Evolutionary conservation across 64 coral and sea anemone species (phyloP), one percentile per base, ranked within the genome.

Genomic region (Pocillopora damicornis): DNA sequence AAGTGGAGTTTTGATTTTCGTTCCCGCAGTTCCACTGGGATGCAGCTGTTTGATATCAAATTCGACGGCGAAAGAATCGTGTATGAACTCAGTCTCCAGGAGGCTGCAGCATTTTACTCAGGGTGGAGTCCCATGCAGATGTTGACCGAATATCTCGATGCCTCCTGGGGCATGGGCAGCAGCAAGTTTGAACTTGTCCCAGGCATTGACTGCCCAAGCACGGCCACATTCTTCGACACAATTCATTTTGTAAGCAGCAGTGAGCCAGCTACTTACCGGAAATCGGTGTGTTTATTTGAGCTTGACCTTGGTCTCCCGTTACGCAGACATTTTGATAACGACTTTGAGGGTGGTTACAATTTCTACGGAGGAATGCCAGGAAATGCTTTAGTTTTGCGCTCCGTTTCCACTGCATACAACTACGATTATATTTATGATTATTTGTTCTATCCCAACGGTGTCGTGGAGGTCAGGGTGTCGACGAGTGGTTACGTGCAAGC

Each of bases 1-100:
- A 86, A 86, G 13, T 98, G 95, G 95, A 93, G 88, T 67, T 98
- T 98, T 86, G 88, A 98, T 51, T 98, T 98, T 83, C 77, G 95
- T 16, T 66, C 89, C 61, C 77, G 89, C 2, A 76, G 91, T 16
- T 78, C 89, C 56, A 86, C 91, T n/a, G 95, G 95, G 13, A 26
- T 90, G 14, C 95, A 98, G 42, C 22, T 98, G 62, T 93, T 93
- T 90, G 86, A 98, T 38, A 87, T 98, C 61, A 84, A 66, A 75
- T 98, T 98, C 56, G 68, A 98, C 9, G 83, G 72, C 63, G 64
- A 87, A 56, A 58, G 95, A 83, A 90, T 98, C 59, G 79, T 91
- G 64, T 98, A 98, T 59, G 95, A 98, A 56, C 42, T 98, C 42
- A 93, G 95, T 56, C 61, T 98, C 0, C 95, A 98, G 59, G 95